Percentiles rank a stretch among this genome's conserved stretches.
Conservation (phyloP, 2,888 invertebrate species). For the Synanthedon vespiformis region DNA sequence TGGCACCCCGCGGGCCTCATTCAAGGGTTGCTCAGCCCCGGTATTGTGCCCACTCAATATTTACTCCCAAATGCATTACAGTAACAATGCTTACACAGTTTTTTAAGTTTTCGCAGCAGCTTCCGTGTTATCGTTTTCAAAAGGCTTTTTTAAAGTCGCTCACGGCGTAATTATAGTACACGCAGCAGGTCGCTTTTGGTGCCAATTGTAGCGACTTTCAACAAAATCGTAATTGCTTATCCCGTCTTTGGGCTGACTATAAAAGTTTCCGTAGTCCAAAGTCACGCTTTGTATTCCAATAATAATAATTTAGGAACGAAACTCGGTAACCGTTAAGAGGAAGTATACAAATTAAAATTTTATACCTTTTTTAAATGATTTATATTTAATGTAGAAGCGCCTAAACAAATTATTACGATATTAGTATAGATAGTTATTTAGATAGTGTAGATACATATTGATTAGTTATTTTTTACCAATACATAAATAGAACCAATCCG, state of each 20-base stretch:
- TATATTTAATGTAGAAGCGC: no score
- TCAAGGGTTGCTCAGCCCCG: slow-evolving; percentile 63
- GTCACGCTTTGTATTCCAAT: background rate
- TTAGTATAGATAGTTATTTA: no score
- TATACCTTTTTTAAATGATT: no score
- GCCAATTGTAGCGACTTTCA: slow-evolving; percentile 38
- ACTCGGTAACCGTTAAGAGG: no score
- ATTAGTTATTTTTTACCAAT: no score
- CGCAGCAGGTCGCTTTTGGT: slow-evolving; percentile 53
- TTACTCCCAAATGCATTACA: slow-evolving; percentile 69
- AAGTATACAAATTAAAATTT: no score
- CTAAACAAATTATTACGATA: no score
- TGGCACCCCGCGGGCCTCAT: slow-evolving; percentile 65
- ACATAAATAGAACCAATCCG: no score
- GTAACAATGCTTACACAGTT: slow-evolving; percentile 66
- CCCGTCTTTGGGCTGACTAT: slow-evolving; percentile 12
- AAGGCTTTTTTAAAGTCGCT: slow-evolving; percentile 59
- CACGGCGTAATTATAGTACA: slow-evolving; percentile 62
- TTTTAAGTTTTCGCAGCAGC: slow-evolving; percentile 65
- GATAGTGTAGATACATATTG: no score
- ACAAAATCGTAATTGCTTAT: slow-evolving; percentile 51
- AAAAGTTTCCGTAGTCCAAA: background rate
- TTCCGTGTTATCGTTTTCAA: slow-evolving; percentile 70
- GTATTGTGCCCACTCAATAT: slow-evolving; percentile 64
- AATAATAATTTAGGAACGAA: no score